Base-by-base conservation (phyloP, 2,797 vertebrate genomes). In the Benthosema pterotum region DNA sequence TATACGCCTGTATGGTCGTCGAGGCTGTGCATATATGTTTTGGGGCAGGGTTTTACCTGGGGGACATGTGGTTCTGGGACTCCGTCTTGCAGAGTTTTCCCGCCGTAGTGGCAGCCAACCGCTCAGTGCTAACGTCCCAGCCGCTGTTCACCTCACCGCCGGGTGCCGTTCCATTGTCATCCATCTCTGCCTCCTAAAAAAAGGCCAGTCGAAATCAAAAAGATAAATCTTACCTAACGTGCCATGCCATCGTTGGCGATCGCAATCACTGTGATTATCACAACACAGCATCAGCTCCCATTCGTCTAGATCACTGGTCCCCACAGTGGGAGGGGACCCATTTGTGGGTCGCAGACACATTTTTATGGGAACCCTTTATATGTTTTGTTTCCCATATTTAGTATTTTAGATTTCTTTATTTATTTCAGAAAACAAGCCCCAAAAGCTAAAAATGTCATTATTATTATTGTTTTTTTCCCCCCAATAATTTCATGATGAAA, bases 51-150 rank as follows among this genome's bases (percentile, higher is more conserved):
- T 13, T 47, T 64, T 93, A 94, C 94, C 93, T 94, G 52, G 94
- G 94, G 48, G 94, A 95, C 90, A 94, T 93, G 87, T 93, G 92
- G 63, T 91, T 94, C 72, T 94, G 94, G 32, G 94, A 95, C 82
- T 95, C 94, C 0, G 94, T 92, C 82, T 94, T 94, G 84, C 87
- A 90, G 73, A 95, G 93, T 63, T 94, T 94, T 66, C 91, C 91
- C 59, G 91, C 78, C 7, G 87, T 77, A 87, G 86, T 77, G 87
- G 86, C 81, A 57, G 90, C 85, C n/a, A 92, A 74, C 58, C 91
- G 83, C 65, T 95, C 94, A 1, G 83, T 61, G 71, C 80, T 91
- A 65, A 87, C 67, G 48, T 94, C 93, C 93, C 93, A 92, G 87
- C 77, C 86, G 22, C 60, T 54, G 75, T 74, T 88, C 47, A 84